These are phyloP conservation scores for Perithous albicinctus DNA, from an alignment of 2,888 invertebrate genomes.

Conservation along the genomic window DNA sequence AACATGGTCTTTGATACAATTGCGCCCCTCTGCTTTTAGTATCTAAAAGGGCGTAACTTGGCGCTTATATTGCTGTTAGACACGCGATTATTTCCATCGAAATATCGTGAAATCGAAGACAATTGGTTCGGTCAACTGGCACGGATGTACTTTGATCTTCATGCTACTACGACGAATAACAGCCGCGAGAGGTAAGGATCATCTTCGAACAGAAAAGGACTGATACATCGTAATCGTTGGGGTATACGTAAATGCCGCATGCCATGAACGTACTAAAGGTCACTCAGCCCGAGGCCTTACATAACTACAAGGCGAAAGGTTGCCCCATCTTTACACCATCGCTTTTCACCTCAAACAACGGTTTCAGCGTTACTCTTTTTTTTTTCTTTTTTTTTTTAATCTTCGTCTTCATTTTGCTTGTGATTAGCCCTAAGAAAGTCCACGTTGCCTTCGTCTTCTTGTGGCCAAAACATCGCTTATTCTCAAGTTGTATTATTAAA, in stretches of 20 bases:
- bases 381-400: constrained; percentile 67
- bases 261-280: constrained; percentile 82
- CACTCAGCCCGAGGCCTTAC: constrained; percentile 82
- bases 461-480: neutral
- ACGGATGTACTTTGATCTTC: constrained; percentile 55
- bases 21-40: too few relatives aligned
- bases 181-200: constrained; percentile 54
- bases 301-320: constrained; percentile 83
- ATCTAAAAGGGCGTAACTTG: too few relatives aligned
- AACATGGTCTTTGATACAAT: too few relatives aligned
- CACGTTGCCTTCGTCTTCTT: neutral
- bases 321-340: constrained; percentile 80
- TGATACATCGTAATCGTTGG: constrained; percentile 70
- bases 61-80: too few relatives aligned
- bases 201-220: constrained; percentile 68
- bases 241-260: constrained; percentile 82
- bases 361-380: constrained; percentile 72
- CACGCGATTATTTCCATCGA: neutral
- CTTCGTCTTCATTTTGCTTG: constrained; percentile 24
- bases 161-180: constrained; percentile 25
- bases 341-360: constrained; percentile 77
- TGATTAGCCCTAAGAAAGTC: constrained; percentile 4
- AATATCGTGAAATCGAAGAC: constrained; percentile 38
- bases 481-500: too few relatives aligned
- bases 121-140: constrained; percentile 45